Evolutionary conservation across 2,113 vertebrate genomes (phyloP), one percentile per base, ranked within the genome.

Genomic region (Ochotona princeps): DNA sequence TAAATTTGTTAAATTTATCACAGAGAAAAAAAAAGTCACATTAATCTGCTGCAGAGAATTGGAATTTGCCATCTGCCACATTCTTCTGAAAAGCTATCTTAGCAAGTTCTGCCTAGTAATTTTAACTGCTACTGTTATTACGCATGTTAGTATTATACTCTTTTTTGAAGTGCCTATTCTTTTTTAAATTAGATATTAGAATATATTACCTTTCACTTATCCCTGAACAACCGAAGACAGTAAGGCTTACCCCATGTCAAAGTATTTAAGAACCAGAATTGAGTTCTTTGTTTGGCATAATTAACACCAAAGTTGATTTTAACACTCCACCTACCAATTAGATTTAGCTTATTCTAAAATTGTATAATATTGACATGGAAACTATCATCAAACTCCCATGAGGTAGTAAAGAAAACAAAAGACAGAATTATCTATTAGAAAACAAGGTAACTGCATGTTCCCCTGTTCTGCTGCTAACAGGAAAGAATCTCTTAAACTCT

Each of bases 371-470:
- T 85, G 26, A 70, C 13, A 67, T 70, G 63, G 79, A 87, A 70
- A 80, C 47, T 69, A 86, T 75, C 26, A 66, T 74, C 44, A 86
- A 88, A 72, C 15, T 26, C 9, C 69, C 15, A 78, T 21, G 13
- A 8, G 74, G 1, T 18, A 38, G 60, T 67, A 17, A 25, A 85
- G 54, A 84, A 44, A 14, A 0, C 30, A 74, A 82, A 83, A 44
- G 47, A 1, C 14, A 80, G 20, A 70, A 73, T 88, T 84, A 88
- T 54, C 30, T 20, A n/a, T 83, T 35, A 65, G 80, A 94, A 90
- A 75, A 13, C 18, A 88, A 51, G 47, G 12, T 4, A 47, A 30
- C 25, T 74, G 8, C 89, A 35, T 75, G 15, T 0, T n/a, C 0
- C 35, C 87, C 3, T 60, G 30, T 8, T 28, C 38, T 44, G 7